A percentile compares a stretch with the other conserved stretches of the same genome.
phyloP scores from a whole-genome alignment of 2,888 invertebrate genomes.

The Odontothrips loti region DNA sequence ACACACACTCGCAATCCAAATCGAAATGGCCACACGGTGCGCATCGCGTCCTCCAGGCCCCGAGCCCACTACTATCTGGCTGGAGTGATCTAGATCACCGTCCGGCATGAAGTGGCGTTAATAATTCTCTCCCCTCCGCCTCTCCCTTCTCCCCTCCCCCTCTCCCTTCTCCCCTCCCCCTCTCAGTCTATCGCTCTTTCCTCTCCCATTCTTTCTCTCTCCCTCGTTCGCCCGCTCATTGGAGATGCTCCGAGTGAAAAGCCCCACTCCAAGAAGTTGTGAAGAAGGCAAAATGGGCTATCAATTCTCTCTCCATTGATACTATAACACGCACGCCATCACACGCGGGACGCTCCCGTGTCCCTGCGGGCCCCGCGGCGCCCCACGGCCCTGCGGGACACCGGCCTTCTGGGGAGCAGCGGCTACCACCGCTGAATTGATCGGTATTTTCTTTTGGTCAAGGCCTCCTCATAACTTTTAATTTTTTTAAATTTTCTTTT shows the following conservation, averaged over 20 bases:
- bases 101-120: background rate
- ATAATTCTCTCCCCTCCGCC: background rate
- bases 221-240: no score
- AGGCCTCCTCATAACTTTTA: no score
- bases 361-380: background rate
- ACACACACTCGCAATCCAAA: slow-evolving; percentile 4
- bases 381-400: background rate
- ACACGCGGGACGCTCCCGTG: background rate
- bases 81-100: slow-evolving; percentile 12
- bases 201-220: no score
- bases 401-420: background rate
- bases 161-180: no score
- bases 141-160: no score
- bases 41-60: background rate
- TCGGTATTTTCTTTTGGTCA: background rate
- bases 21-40: background rate
- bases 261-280: background rate
- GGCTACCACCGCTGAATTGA: background rate
- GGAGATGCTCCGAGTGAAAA: no score
- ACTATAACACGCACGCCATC: no score
- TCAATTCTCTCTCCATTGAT: no score
- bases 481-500: no score
- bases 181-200: no score
- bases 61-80: background rate
- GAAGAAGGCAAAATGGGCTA: no score